Evolutionary conservation across 2,888 invertebrate species (phyloP).

Genomic region (Synergus laeviventris): DNA sequence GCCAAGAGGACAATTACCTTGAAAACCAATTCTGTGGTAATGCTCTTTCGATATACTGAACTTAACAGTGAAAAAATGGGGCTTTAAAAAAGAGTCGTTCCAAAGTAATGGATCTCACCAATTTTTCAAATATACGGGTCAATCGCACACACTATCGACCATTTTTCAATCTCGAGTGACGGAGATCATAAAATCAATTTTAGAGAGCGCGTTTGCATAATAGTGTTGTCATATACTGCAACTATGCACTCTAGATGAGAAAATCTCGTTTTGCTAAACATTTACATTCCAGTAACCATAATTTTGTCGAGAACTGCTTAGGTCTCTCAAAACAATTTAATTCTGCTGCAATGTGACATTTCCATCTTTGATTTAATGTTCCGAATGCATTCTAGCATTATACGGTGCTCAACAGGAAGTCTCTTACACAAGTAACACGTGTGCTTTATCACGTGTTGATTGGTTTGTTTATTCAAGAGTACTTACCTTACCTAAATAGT

Average conservation of each 20-base stretch:
- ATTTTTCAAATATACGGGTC: too few relatives aligned
- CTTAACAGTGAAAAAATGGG: background rate
- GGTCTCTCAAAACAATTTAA: background rate
- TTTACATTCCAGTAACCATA: background rate
- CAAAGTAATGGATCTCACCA: background rate
- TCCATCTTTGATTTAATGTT: background rate
- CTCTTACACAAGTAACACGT: background rate
- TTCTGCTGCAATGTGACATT: background rate
- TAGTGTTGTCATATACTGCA: too few relatives aligned
- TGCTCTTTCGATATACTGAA: background rate
- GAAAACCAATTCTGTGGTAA: slow-evolving; percentile 16
- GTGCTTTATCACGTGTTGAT: slow-evolving; percentile 14
- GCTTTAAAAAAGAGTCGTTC: background rate
- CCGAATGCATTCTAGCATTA: background rate
- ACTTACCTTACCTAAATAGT: slow-evolving; percentile 10
- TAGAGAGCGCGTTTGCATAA: background rate
- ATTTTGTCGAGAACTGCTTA: background rate
- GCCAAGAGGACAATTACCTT: slow-evolving; percentile 18
- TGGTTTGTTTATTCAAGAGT: slow-evolving; percentile 29
- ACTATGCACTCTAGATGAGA: background rate
- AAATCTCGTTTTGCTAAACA: background rate
- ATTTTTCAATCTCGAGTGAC: background rate
- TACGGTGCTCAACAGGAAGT: background rate
- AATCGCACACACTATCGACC: too few relatives aligned
- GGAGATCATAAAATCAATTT: background rate